These are phyloP conservation scores for Melanotus villosus DNA, from an alignment of 2,888 invertebrate species.

Conservation along the genomic window DNA sequence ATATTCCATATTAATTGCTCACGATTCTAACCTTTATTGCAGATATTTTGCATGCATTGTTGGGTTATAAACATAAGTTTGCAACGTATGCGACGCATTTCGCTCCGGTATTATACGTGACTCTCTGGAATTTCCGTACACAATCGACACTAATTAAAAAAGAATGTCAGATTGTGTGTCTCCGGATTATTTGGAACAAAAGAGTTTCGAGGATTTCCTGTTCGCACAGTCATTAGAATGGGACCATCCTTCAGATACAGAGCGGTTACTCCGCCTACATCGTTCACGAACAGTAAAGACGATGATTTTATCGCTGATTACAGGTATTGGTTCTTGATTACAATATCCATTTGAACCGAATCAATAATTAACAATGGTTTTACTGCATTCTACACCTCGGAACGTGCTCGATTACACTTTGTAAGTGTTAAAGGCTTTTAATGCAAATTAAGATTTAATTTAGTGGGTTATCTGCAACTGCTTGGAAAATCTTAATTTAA, in stretches of 20 bases:
- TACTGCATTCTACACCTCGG: constrained; percentile 22
- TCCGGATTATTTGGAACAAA: background rate
- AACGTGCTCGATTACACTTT: constrained; percentile 19
- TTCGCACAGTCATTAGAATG: background rate
- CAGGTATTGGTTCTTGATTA: constrained; percentile 29
- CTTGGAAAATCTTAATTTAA: too few species aligned
- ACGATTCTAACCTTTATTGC: constrained; percentile 23
- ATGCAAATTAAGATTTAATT: too few species aligned
- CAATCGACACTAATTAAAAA: constrained; percentile 7
- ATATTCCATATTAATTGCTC: background rate
- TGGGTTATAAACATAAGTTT: too few species aligned
- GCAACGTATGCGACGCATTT: background rate
- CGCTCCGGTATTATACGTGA: constrained; percentile 6
- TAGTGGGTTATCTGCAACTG: too few species aligned
- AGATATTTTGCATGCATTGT: constrained; percentile 6
- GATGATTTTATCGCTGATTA: constrained; percentile 14
- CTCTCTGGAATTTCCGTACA: background rate
- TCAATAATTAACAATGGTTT: constrained; percentile 27
- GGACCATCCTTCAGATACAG: background rate
- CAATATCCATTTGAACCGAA: constrained; percentile 9
- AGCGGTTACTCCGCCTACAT: background rate
- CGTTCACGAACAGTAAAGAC: background rate
- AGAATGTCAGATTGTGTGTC: background rate
- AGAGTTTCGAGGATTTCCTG: background rate
- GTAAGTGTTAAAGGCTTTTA: constrained; percentile 16